A percentile compares a stretch with the other conserved stretches of the same genome.
phyloP scores from a whole-genome alignment of 2,797 vertebrate species.

The Phataginus tricuspis region DNA sequence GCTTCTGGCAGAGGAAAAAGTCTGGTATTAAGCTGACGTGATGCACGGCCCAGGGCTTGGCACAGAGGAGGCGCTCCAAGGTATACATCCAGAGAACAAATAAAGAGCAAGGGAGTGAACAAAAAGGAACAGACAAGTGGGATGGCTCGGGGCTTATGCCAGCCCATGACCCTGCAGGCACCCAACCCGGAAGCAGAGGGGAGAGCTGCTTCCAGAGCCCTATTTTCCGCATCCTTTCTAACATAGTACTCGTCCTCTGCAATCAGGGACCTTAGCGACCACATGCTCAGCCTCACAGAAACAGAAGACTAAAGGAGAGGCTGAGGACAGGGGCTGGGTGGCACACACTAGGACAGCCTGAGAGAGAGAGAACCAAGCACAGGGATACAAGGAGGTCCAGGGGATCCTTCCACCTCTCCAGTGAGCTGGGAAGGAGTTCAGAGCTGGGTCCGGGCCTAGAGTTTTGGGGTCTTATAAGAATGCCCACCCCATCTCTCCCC shows the following conservation, averaged over 20 bases:
- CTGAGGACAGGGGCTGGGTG: background rate
- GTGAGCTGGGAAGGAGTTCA: background rate
- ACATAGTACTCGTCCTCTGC: no score
- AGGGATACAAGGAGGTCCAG: background rate
- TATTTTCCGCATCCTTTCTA: background rate
- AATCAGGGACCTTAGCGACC: background rate
- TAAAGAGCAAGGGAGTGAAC: background rate
- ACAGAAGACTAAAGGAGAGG: background rate
- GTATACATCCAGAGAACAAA: background rate
- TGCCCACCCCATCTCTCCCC: background rate
- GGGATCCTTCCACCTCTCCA: background rate
- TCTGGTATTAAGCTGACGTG: background rate
- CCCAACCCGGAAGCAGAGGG: background rate
- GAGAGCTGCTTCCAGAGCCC: background rate
- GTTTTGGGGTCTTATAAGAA: background rate
- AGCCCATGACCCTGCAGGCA: background rate
- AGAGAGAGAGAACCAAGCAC: background rate
- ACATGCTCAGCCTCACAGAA: background rate
- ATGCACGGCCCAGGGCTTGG: background rate
- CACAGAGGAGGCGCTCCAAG: background rate
- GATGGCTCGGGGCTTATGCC: background rate
- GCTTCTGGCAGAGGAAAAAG: background rate
- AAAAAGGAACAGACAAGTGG: background rate
- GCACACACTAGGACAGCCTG: no score
- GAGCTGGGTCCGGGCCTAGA: background rate